Base-by-base conservation (phyloP, 2,113 vertebrate species). In the Tor tambroides region DNA sequence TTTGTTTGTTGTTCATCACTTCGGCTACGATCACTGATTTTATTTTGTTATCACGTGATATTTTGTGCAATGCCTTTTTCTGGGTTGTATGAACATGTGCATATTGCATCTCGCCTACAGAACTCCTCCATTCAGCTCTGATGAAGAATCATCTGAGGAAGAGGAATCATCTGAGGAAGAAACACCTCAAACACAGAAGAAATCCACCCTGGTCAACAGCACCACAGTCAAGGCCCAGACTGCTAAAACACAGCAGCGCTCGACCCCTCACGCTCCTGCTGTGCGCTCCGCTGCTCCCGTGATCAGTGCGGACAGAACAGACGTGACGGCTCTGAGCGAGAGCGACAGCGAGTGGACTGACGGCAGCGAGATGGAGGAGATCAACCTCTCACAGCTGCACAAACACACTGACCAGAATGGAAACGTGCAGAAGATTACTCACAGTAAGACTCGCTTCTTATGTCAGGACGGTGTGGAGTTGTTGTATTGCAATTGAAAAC, bases 91-190 rank as follows among this genome's bases (percentile, higher is more conserved):
- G 26, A 51, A 54, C n/a, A 41, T 49, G 4, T 19, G 17, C 23
- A 63, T 77, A 63, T 76, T 49, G 8, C 51, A 0, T 72, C 51
- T 28, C 21, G 1, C n/a, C 49, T 83, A 2, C 2, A 98, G 98
- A 92, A 97, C 96, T 0, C 91, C 96, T 74, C 96, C 95, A 6
- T 97, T 98, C 89, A 98, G 96, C 87, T 97, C 96, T 12, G 97
- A 97, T 61, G 97, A 97, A 2, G 96, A 96, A 49, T 90, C 7
- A 2, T 75, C 92, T 17, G 95, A 96, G 0, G 95, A 95, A 0
- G 89, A 94, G n/a, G 93, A 51, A 38, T 72, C 76, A 2, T 91
- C 92, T 2, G 92, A 92, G 0, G 95, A 96, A 1, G 91, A 94
- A 75, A 21, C 89, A n/a, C 90, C 89, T 11, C 4, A 67, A 9